Evolutionary conservation across 2,888 invertebrate genomes (phyloP).

Genomic region (Epirrhoe alternata): DNA sequence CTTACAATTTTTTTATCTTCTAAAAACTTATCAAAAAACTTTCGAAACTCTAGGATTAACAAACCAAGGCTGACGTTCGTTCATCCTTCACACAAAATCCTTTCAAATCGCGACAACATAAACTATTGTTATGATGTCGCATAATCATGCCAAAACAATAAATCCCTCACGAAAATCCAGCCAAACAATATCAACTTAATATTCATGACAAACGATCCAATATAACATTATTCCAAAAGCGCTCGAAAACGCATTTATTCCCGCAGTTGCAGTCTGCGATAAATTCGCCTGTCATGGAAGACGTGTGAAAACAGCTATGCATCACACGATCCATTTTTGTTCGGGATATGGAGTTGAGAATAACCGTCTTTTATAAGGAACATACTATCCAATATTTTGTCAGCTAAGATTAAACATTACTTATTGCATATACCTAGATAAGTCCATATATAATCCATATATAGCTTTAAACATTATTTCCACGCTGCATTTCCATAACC

Average conservation of each 20-base stretch:
- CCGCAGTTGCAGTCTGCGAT: conserved; percentile 43
- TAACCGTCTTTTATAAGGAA: conserved; percentile 3
- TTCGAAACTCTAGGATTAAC: neutral
- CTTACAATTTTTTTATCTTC: no score
- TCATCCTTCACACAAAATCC: neutral
- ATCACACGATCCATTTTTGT: conserved; percentile 34
- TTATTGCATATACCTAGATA: no score
- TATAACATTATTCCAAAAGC: conserved; percentile 39
- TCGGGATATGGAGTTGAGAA: conserved; percentile 24
- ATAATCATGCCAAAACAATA: conserved; percentile 5
- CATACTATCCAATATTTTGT: no score
- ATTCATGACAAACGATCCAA: conserved; percentile 33
- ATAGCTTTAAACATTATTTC: no score
- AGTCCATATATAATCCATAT: no score
- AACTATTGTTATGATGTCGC: neutral
- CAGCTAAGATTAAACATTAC: no score
- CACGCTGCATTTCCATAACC: no score
- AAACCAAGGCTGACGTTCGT: neutral
- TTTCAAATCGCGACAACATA: neutral
- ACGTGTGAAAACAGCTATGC: conserved; percentile 41
- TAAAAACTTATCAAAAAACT: neutral
- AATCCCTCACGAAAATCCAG: conserved; percentile 13
- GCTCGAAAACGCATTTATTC: conserved; percentile 47
- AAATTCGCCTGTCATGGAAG: conserved; percentile 44
- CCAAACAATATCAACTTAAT: conserved; percentile 27